Evolutionary conservation across 2,888 invertebrate species (phyloP), one percentile per base, ranked within the genome.

Genomic region (Coelogynopora nodosa): DNA sequence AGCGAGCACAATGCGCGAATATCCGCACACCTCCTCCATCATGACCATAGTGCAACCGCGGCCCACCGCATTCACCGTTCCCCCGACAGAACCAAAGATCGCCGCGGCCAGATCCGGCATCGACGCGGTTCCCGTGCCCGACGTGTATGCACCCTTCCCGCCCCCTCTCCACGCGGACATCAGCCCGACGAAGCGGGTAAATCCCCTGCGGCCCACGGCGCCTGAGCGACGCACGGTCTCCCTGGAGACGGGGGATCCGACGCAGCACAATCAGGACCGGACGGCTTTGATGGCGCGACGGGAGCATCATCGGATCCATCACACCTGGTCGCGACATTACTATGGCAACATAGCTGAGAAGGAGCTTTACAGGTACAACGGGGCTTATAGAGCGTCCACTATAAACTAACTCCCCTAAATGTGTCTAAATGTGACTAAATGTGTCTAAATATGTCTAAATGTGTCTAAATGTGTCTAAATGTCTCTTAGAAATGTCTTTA

Each of bases 281-380:
- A 26, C 23, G 18, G 84, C n/a, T 0, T 27, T 84, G 18, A 31
- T 84, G 84, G 83, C 80, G n/a, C 10, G 82, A 13, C 28, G 84
- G 23, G 83, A 86, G 29, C 67, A 49, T 27, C 84, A 84, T 29
- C 1, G 86, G n/a, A 30, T 86, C 30, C 86, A 86, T 28, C 83
- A 86, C 49, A 82, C 85, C 10, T 86, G 82, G 82, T 84, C 83
- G 0, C 30, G 86, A 27, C 86, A 86, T 82, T 86, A 86, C 31
- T 86, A 86, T 85, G 86, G 86, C 82, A 26, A 82, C 26, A 28
- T 67, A 18, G 67, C 82, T 30, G 82, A 86, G 29, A 87, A 86
- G 82, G 86, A 86, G 29, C 30, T 86, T 67, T 85, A 86, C 29
- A 86, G 84, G 86, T 86, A n/a, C n/a, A n/a, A n/a, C n/a, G n/a